Evolutionary conservation across 2,888 invertebrate species (phyloP).

Genomic region (Trachelus tabidus): DNA sequence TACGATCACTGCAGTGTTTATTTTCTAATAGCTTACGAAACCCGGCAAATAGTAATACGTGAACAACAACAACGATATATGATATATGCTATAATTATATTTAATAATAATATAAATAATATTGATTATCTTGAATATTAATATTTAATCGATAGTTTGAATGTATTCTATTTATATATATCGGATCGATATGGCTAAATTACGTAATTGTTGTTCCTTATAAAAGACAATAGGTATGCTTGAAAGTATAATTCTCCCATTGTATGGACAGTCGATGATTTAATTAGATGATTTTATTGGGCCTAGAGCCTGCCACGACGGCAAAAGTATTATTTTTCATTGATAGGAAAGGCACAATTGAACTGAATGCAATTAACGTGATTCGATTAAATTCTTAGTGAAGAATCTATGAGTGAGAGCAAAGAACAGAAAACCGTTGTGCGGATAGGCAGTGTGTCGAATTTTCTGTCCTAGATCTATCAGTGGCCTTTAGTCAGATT

Average conservation of each 20-base stretch:
- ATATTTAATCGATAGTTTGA: background rate
- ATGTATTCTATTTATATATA: background rate
- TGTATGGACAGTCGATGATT: background rate
- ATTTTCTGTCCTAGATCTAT: slow-evolving; percentile 20
- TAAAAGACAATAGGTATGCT: background rate
- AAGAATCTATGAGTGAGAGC: background rate
- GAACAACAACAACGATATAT: background rate
- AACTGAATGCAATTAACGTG: background rate
- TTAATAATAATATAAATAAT: background rate
- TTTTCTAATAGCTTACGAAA: background rate
- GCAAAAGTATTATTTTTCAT: background rate
- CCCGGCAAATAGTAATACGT: background rate
- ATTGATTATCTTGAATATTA: background rate
- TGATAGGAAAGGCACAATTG: background rate
- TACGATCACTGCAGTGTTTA: background rate
- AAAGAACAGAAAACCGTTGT: background rate
- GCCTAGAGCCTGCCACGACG: background rate
- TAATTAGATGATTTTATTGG: background rate
- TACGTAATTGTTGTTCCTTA: background rate
- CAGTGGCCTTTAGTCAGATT: background rate
- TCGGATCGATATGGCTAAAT: background rate
- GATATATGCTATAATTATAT: background rate
- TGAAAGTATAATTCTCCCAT: background rate
- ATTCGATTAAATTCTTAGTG: background rate
- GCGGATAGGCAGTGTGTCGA: slow-evolving; percentile 12